A percentile compares a stretch with the other conserved stretches of the same genome.
These are phyloP conservation scores for Heliconius hortense DNA, from an alignment of 2,888 invertebrate species.

Conservation along the genomic window DNA sequence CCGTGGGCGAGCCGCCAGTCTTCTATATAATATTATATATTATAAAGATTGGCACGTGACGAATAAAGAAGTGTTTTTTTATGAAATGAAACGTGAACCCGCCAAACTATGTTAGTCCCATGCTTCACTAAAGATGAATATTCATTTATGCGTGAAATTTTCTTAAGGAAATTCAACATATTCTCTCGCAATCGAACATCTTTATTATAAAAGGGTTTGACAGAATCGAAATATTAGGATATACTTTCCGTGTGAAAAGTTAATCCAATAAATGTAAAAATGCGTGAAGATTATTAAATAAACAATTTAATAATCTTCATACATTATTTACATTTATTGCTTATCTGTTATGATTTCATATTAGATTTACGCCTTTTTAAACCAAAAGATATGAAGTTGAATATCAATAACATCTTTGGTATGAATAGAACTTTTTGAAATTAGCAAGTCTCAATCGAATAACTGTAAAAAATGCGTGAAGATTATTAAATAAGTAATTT, in stretches of 20 bases:
- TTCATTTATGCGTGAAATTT: conserved; percentile 30
- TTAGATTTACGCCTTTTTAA: too few relatives aligned
- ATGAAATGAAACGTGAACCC: conserved; percentile 24
- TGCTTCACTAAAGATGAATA: conserved; percentile 26
- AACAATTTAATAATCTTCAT: not conserved
- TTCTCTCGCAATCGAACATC: conserved; percentile 20
- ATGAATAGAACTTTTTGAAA: too few relatives aligned
- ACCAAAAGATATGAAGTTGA: too few relatives aligned
- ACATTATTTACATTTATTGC: not conserved
- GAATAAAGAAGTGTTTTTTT: not conserved
- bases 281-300: not conserved
- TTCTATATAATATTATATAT: not conserved
- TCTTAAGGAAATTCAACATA: conserved; percentile 15
- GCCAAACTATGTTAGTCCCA: conserved; percentile 24
- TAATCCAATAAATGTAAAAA: too few relatives aligned
- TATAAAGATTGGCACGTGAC: not conserved
- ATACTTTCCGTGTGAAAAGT: not conserved
- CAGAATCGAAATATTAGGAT: not conserved
- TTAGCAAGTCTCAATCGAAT: too few relatives aligned
- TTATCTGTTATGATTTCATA: too few relatives aligned
- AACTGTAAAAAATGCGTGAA: too few relatives aligned
- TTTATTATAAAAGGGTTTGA: not conserved
- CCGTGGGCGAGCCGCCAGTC: too few relatives aligned
- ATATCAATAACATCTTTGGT: too few relatives aligned
- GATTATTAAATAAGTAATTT: too few relatives aligned